These are phyloP conservation scores for Philereme vetulata DNA, from an alignment of 2,888 invertebrate species.

Conservation along the genomic window DNA sequence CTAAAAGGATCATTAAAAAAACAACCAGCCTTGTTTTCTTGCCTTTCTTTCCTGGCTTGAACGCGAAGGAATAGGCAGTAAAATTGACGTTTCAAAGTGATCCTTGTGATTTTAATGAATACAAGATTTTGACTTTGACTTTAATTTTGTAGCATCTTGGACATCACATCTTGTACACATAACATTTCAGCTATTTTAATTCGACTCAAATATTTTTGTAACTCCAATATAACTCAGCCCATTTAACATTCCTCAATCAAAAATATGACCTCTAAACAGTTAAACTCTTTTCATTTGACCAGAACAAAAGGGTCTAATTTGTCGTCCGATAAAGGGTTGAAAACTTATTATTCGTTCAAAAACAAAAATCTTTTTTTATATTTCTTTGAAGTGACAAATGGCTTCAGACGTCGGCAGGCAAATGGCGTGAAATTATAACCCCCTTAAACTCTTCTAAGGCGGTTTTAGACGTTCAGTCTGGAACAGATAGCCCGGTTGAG, in stretches of 20 bases:
- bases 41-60: no score
- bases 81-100: no score
- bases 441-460: slow-evolving; percentile 38
- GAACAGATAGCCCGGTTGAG: neutral
- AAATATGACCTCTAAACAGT: slow-evolving; percentile 38
- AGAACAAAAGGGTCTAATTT: slow-evolving; percentile 62
- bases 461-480: slow-evolving; percentile 7
- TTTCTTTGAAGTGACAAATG: slow-evolving; percentile 27
- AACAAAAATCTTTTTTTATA: slow-evolving; percentile 31
- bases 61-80: no score
- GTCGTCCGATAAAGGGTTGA: slow-evolving; percentile 47
- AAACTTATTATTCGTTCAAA: slow-evolving; percentile 40
- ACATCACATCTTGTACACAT: no score
- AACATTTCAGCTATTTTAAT: no score
- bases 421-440: slow-evolving; percentile 50
- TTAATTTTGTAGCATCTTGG: no score
- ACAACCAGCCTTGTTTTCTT: no score
- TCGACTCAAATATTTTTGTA: neutral
- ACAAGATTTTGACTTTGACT: no score
- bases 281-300: slow-evolving; percentile 51
- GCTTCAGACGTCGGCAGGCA: slow-evolving; percentile 25
- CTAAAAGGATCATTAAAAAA: no score
- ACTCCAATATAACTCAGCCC: neutral
- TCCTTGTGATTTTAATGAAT: no score
- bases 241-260: slow-evolving; percentile 18